phyloP scores from a whole-genome alignment of 2,888 invertebrate species.

The Chaitophorus viminalis region DNA sequence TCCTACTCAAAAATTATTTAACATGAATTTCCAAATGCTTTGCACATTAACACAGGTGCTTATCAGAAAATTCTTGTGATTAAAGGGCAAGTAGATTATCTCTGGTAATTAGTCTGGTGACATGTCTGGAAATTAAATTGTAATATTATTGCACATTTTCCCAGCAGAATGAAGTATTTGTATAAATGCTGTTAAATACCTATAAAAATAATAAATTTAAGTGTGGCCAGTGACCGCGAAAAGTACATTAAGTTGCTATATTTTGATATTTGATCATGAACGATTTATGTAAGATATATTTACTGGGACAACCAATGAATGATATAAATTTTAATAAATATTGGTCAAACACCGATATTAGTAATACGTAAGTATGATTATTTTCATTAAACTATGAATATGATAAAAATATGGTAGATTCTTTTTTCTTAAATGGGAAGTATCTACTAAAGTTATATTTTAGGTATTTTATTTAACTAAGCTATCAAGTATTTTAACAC shows the following conservation, averaged over 20 bases:
- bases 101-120: not conserved
- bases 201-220: not conserved
- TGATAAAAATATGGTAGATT: too few relatives aligned
- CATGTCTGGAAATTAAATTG: not conserved
- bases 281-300: not conserved
- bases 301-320: not conserved
- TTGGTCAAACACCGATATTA: slow-evolving; percentile 36
- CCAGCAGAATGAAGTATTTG: not conserved
- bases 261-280: not conserved
- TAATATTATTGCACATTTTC: not conserved
- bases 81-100: not conserved
- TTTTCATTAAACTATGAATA: not conserved
- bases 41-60: not conserved
- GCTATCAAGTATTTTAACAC: too few relatives aligned
- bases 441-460: too few relatives aligned
- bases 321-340: not conserved
- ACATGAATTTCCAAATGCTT: slow-evolving; percentile 11
- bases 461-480: too few relatives aligned
- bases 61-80: slow-evolving; percentile 34
- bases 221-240: too few relatives aligned
- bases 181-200: not conserved
- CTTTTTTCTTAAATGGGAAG: too few relatives aligned
- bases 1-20: slow-evolving; percentile 27
- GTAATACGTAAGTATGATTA: slow-evolving; percentile 19
- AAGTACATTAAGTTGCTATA: not conserved